Evolutionary conservation across 2,797 vertebrate genomes (phyloP), one percentile per base, ranked within the genome.

Genomic region (Chiroxiphia lanceolata): DNA sequence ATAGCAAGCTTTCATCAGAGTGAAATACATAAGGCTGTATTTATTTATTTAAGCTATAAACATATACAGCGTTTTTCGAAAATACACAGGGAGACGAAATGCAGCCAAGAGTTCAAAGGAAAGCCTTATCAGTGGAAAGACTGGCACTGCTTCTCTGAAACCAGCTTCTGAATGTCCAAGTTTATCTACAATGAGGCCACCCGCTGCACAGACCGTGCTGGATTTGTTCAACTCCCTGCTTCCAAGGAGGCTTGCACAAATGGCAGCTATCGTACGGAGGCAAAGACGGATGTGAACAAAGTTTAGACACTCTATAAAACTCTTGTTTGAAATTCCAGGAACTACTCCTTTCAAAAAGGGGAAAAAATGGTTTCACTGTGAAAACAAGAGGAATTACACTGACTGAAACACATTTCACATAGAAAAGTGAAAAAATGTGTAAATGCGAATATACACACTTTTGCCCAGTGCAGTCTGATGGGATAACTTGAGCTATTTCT

Each of bases 201-300:
- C 27, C 2, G 2, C 42, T 1, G 3, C 78, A 51, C 6, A 0
- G 67, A 10, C 29, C 0, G 0, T 0, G 9, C 69, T 34, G 71
- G 21, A 26, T 3, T 36, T 18, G 3, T 22, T 57, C 17, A 18
- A 12, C 10, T 5, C 40, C 10, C 11, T 13, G 0, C 20, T 64
- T 16, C 48, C 45, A 68, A 68, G 33, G 29, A 60, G 13, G 18
- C 23, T 69, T 44, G n/a, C 44, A 65, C 51, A 29, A 75, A 38
- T 0, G 8, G 71, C 54, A 84, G 36, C 23, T 44, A 5, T 6
- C 5, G 0, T 2, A 33, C 0, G 0, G 34, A 44, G 21, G 51
- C 53, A 72, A 51, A 80, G 16, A 54, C 1, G 48, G 11, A 57
- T 36, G 14, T 34, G 15, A 68, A 27, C 7, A 56, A 38, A 61